These are phyloP conservation scores for Hylyphantes graminicola DNA, from an alignment of 1,140 invertebrate species.

Conservation along the genomic window DNA sequence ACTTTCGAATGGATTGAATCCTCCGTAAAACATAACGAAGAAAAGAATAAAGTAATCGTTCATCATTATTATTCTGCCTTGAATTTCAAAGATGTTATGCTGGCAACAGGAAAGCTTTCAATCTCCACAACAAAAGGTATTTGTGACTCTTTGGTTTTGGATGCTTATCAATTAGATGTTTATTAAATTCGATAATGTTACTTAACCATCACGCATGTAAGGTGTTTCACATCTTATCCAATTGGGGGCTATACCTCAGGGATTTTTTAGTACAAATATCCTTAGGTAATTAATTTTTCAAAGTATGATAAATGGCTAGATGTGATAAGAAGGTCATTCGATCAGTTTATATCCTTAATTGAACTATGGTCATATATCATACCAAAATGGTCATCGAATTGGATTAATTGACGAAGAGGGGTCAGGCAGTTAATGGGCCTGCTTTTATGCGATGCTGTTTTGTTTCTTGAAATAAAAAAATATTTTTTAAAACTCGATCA, in stretches of 20 bases:
- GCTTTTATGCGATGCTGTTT: background rate
- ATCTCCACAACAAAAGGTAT: conserved; percentile 78
- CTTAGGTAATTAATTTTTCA: background rate
- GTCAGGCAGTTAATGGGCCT: too few relatives aligned
- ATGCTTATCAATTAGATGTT: background rate
- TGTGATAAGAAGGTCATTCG: too few relatives aligned
- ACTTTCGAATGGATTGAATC: conserved; percentile 96
- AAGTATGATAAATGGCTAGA: too few relatives aligned
- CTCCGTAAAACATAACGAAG: conserved; percentile 72
- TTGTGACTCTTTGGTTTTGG: background rate
- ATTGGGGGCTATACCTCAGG: background rate
- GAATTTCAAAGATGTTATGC: conserved; percentile 98
- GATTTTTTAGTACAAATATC: background rate
- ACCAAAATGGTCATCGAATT: too few relatives aligned
- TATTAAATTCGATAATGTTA: background rate
- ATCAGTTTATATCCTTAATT: too few relatives aligned
- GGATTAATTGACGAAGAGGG: too few relatives aligned
- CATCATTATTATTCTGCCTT: conserved; percentile 87
- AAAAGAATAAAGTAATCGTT: conserved; percentile 70
- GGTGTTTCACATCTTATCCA: background rate
- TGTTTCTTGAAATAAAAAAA: background rate
- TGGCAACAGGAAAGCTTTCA: conserved; percentile 95
- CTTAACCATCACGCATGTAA: background rate
- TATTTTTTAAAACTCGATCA: background rate
- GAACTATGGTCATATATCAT: too few relatives aligned